Base-by-base conservation (phyloP, 2,888 invertebrate species). In the Polia nebulosa region DNA sequence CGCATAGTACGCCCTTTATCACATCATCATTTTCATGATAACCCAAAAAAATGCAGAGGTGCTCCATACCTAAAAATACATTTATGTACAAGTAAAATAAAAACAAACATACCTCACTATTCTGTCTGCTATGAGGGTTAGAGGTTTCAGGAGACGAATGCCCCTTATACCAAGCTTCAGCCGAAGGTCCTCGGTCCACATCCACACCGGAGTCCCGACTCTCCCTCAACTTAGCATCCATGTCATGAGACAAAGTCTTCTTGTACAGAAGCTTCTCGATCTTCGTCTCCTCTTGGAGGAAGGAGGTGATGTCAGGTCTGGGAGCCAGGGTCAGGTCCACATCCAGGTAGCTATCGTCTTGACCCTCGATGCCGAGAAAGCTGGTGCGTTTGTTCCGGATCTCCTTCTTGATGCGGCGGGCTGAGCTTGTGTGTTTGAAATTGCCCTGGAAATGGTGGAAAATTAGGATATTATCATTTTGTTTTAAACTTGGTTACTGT, bases 391-490 rank as follows among this genome's bases (percentile, higher is more conserved):
- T 97, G 87, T 97, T 97, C 13, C 98, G 96, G 60, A 98, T 96
- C 88, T 98, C 98, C 87, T 98, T 98, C 86, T 98, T 98, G 85
- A 98, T 98, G 81, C 98, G 96, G 78, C 98, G 97, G 1, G 98
- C 98, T 17, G 98, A 98, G 86, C 98, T 98, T 65, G 97, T 96
- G 81, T 98, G 97, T 85, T 97, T 97, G 77, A 98, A 96, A 81
- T 97, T 96, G 52, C 96, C 96, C 95, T 96, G 88, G 11, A 65
- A 36, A 49, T 39, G 2, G 9, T 2, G 0, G 20, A 17, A 17
- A 2, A 51, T 20, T 11, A 15, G 0, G 2, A 57, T 3, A 8
- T 6, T 56, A 44, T 5, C n/a, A 3, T 27, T 11, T 27, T 17
- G 3, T 13, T 20, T 32, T n/a, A n/a, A n/a, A n/a, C n/a, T n/a